Evolutionary conservation across 1,140 invertebrate species (phyloP).

Genomic region (Mycetomoellerius zeteki): DNA sequence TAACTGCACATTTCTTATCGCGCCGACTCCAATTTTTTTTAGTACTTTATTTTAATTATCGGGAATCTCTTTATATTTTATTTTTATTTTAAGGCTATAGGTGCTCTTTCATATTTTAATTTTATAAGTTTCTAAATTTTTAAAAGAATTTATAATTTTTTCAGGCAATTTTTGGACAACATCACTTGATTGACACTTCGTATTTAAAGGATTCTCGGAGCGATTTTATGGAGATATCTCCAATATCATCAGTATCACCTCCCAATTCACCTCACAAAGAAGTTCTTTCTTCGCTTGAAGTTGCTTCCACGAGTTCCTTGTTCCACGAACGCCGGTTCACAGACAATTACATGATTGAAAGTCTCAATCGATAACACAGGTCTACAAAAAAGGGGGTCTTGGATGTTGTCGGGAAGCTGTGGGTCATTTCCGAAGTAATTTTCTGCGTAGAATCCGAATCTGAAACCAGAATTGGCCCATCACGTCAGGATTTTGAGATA

Average conservation of each 20-base stretch:
- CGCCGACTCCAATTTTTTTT: too few relatives aligned
- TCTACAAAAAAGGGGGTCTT: too few relatives aligned
- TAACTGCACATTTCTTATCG: too few relatives aligned
- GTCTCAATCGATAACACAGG: background rate
- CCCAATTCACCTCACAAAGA: background rate
- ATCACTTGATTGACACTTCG: constrained; percentile 35
- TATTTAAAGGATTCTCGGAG: background rate
- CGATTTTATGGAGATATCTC: background rate
- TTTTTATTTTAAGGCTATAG: background rate
- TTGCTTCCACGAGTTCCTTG: background rate
- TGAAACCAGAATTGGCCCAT: too few relatives aligned
- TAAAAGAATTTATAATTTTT: background rate
- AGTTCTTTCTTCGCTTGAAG: background rate
- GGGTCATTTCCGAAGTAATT: too few relatives aligned
- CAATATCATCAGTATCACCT: constrained; percentile 31
- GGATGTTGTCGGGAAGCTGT: too few relatives aligned
- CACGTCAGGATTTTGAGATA: too few relatives aligned
- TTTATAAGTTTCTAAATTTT: background rate
- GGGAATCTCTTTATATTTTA: background rate
- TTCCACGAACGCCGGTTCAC: background rate
- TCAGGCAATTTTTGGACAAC: constrained; percentile 73
- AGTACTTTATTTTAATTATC: too few relatives aligned
- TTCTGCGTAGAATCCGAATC: too few relatives aligned
- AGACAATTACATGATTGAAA: constrained; percentile 3
- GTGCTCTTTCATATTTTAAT: background rate